A percentile compares a stretch with the other conserved stretches of the same genome.
Conservation (phyloP, 2,797 vertebrate species). For the Sebastiscus tertius region DNA sequence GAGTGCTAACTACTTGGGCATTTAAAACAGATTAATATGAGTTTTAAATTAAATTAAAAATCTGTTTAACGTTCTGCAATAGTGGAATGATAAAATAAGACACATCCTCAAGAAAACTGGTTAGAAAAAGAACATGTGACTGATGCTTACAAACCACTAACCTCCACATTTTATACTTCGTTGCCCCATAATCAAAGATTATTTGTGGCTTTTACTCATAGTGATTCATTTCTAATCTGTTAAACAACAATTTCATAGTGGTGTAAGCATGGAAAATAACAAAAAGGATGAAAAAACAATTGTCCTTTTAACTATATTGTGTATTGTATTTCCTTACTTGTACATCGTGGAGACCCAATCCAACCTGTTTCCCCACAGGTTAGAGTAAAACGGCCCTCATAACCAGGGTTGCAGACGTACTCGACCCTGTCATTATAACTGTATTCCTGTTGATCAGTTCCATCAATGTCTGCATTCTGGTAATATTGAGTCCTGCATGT, state of each 20-base stretch:
- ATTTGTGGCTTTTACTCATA: neutral
- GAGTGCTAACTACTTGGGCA: neutral
- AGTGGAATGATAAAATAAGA: neutral
- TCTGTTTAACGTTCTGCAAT: neutral
- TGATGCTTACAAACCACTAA: neutral
- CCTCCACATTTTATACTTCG: neutral
- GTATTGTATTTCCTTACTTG: neutral
- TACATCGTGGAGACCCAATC: accelerated
- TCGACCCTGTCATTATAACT: accelerated
- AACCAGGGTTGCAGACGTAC: neutral
- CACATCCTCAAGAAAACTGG: neutral
- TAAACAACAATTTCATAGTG: neutral
- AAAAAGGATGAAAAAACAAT: neutral
- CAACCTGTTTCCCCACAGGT: accelerated
- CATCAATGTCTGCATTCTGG: accelerated
- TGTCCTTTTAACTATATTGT: no score
- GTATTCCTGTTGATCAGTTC: accelerated
- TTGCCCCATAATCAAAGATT: neutral
- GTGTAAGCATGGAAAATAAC: neutral
- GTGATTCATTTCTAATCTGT: neutral
- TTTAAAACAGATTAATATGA: neutral
- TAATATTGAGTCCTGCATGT: accelerated
- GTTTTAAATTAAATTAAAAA: neutral
- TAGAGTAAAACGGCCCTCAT: accelerated
- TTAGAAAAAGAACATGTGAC: neutral